These are phyloP conservation scores for Stichopus chloronotus DNA, from an alignment of 35 echinoderm and acorn worm species.

Conservation along the genomic window DNA sequence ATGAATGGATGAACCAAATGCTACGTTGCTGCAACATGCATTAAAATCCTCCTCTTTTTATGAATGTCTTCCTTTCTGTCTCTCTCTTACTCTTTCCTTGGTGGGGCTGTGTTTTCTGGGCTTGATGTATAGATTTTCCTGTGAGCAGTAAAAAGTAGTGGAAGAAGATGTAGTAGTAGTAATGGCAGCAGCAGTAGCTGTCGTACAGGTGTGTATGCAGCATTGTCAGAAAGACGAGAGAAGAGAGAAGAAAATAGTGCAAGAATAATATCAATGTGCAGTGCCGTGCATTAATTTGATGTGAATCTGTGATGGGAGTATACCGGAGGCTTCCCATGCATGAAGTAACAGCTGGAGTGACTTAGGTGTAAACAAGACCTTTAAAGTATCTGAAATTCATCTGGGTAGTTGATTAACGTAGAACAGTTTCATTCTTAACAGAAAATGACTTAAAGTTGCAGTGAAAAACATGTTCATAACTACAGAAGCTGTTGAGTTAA, in stretches of 20 bases:
- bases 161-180: neutral
- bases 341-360: too few species aligned
- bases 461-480: too few species aligned
- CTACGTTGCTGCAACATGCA: conserved; percentile 28
- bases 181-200: neutral
- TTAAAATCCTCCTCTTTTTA: conserved; percentile 16
- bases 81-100: neutral
- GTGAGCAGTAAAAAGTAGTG: neutral
- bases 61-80: neutral
- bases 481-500: too few species aligned
- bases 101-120: conserved; percentile 11
- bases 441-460: too few species aligned
- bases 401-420: too few species aligned
- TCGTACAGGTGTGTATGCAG: neutral
- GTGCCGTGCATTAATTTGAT: neutral
- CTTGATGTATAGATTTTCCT: neutral
- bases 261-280: neutral
- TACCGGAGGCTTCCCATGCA: too few species aligned
- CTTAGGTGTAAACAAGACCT: too few species aligned
- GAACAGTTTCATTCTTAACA: too few species aligned
- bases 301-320: neutral
- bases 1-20: conserved; percentile 44
- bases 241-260: neutral
- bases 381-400: too few species aligned
- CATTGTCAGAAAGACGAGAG: neutral